phyloP scores from a whole-genome alignment of 2,113 vertebrate genomes.

The Mirounga angustirostris region DNA sequence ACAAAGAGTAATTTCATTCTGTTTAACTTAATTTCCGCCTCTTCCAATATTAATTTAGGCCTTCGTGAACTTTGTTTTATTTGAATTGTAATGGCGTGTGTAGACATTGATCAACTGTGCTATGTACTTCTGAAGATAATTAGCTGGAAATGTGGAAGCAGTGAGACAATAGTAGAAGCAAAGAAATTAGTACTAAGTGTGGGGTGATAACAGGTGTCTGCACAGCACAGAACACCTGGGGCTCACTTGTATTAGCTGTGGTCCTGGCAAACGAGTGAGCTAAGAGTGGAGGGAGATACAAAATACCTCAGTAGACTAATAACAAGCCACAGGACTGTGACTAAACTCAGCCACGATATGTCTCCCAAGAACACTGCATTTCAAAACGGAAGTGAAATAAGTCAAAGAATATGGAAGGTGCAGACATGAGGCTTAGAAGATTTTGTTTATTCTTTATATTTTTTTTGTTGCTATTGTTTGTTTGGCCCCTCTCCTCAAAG shows the following conservation, averaged over 20 bases:
- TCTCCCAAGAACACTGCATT: neutral
- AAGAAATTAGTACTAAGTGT: neutral
- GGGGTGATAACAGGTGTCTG: neutral
- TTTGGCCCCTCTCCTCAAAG: neutral
- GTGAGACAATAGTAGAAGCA: neutral
- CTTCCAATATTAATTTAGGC: neutral
- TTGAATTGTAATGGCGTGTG: neutral
- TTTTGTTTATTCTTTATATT: neutral
- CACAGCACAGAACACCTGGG: neutral
- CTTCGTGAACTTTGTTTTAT: neutral
- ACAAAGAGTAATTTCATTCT: neutral
- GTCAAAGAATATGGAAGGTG: neutral
- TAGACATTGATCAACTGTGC: neutral
- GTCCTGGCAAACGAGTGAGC: neutral
- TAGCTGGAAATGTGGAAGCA: neutral
- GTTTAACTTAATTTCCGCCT: neutral
- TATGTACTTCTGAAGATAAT: neutral
- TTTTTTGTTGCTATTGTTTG: neutral
- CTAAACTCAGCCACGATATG: neutral
- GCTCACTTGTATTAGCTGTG: neutral
- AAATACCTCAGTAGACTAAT: neutral
- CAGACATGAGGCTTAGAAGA: neutral
- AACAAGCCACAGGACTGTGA: neutral
- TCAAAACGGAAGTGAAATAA: neutral
- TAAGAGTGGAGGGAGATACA: neutral